phyloP scores from a whole-genome alignment of 2,797 vertebrate species.

The Falco cherrug region DNA sequence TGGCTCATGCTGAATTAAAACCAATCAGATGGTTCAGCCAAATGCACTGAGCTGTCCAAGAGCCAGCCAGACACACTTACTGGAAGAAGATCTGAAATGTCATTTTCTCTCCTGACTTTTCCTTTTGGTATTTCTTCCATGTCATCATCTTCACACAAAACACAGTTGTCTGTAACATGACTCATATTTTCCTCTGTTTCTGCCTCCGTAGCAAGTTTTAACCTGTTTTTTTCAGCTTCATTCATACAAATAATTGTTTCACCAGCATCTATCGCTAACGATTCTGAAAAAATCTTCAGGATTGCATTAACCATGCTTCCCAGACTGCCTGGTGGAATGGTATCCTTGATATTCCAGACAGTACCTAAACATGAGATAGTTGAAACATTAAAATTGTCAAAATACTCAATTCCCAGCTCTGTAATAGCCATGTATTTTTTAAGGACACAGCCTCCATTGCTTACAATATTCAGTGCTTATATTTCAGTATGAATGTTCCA shows the following conservation, averaged over 20 bases:
- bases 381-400: neutral
- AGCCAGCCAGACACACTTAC: conserved; percentile 76
- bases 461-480: neutral
- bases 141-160: conserved; percentile 75
- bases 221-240: conserved; percentile 72
- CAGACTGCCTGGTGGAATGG: conserved; percentile 84
- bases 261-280: conserved; percentile 84
- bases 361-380: conserved; percentile 77
- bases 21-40: neutral
- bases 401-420: neutral
- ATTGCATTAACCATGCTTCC: conserved; percentile 86
- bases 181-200: conserved; percentile 51
- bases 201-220: conserved; percentile 43
- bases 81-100: conserved; percentile 90
- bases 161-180: conserved; percentile 43
- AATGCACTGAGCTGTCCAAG: neutral
- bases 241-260: conserved; percentile 82
- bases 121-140: conserved; percentile 76
- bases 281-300: conserved; percentile 84
- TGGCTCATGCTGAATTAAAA: neutral
- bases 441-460: neutral
- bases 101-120: conserved; percentile 73
- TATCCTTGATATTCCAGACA: conserved; percentile 91
- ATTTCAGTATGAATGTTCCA: neutral
- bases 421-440: neutral